Conservation (phyloP, 2,113 vertebrate genomes). For the Hydrolagus affinis region DNA sequence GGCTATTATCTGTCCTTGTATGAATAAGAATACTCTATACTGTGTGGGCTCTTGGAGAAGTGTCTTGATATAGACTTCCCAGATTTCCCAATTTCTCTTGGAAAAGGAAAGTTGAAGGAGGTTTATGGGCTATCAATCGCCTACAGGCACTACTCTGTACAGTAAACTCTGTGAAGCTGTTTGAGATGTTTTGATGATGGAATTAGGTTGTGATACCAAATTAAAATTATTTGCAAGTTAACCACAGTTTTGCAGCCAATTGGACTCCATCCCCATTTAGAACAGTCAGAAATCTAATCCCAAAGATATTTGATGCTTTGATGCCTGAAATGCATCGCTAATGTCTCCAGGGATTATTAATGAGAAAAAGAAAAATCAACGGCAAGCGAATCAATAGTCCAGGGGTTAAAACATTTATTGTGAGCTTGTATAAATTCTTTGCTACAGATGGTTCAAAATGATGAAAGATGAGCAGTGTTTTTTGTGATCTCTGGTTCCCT, state of each 20-base stretch:
- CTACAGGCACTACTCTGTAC: too few relatives aligned
- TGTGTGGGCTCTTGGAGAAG: too few relatives aligned
- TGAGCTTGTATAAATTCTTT: not conserved
- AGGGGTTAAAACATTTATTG: not conserved
- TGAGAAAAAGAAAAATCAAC: not conserved
- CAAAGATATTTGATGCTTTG: not conserved
- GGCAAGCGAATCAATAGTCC: not conserved
- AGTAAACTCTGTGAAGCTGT: too few relatives aligned
- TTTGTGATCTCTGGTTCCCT: not conserved
- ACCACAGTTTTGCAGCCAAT: not conserved
- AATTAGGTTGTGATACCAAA: not conserved
- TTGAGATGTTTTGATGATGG: too few relatives aligned
- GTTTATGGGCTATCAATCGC: too few relatives aligned
- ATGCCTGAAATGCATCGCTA: not conserved
- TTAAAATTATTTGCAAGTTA: not conserved
- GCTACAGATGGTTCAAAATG: constrained; percentile 1
- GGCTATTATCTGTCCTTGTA: too few relatives aligned
- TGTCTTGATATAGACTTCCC: too few relatives aligned
- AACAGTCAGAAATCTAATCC: not conserved
- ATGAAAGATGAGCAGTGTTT: not conserved
- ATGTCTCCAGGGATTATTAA: not conserved
- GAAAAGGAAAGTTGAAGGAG: too few relatives aligned
- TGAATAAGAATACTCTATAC: too few relatives aligned
- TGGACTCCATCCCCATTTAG: not conserved
- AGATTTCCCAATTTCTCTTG: too few relatives aligned